Conservation (phyloP, 1,140 invertebrate species). For the Sogatella furcifera region DNA sequence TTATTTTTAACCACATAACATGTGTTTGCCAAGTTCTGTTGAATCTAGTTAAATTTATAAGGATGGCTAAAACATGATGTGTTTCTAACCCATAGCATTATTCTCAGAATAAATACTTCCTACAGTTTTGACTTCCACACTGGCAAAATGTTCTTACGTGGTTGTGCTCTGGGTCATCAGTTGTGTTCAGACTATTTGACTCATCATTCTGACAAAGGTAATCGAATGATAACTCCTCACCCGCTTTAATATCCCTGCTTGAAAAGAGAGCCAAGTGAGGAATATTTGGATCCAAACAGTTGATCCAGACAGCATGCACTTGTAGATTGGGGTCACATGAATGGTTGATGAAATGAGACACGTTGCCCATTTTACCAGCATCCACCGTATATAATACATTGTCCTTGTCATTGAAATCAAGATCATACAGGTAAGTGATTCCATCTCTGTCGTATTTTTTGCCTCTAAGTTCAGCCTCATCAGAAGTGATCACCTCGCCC, state of each 20-base stretch:
- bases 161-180: constrained; percentile 27
- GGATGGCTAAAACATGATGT: too few species aligned
- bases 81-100: too few species aligned
- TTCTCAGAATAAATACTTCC: constrained; percentile 54
- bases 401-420: constrained; percentile 79
- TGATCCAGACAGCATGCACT: constrained; percentile 85
- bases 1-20: too few species aligned
- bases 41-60: too few species aligned
- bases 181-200: neutral
- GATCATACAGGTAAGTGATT: constrained; percentile 85
- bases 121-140: constrained; percentile 50
- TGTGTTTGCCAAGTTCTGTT: too few species aligned
- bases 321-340: constrained; percentile 80
- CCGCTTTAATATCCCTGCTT: constrained; percentile 59
- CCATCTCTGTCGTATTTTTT: constrained; percentile 72
- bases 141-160: constrained; percentile 37
- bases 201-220: constrained; percentile 21
- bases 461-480: constrained; percentile 78
- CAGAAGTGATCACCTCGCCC: constrained; percentile 82
- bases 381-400: constrained; percentile 78
- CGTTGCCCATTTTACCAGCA: constrained; percentile 70
- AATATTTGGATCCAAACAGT: constrained; percentile 78
- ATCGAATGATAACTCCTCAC: constrained; percentile 80
- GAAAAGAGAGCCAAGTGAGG: constrained; percentile 84
- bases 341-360: constrained; percentile 93